Percentiles rank a stretch among this genome's conserved stretches.
Conservation (phyloP, 1,140 invertebrate species). For the Drosophila tropicalis region DNA sequence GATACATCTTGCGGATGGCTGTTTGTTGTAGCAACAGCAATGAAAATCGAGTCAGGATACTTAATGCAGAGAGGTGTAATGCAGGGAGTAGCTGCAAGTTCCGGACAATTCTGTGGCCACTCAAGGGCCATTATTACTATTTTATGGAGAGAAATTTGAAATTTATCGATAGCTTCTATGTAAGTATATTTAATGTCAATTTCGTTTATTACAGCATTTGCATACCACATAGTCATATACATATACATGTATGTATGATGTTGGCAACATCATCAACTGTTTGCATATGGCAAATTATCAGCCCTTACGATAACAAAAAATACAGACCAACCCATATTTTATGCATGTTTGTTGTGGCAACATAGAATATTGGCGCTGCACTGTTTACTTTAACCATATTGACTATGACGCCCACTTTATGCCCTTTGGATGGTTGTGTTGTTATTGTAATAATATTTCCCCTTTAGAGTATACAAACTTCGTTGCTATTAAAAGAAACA, state of each 20-base stretch:
- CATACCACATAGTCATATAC: no score
- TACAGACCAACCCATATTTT: conserved; percentile 42
- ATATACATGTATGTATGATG: no score
- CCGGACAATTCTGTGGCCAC: no score
- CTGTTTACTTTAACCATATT: conserved; percentile 26
- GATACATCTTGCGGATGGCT: not conserved
- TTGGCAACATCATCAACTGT: not conserved
- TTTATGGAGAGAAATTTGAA: not conserved
- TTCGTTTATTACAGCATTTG: not conserved
- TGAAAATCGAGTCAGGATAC: not conserved
- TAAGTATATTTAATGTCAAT: not conserved
- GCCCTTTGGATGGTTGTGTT: not conserved
- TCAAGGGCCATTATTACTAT: no score
- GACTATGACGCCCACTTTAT: conserved; percentile 17
- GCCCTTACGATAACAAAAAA: not conserved
- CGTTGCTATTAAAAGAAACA: conserved; percentile 11
- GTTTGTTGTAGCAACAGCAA: not conserved
- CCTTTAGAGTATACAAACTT: not conserved
- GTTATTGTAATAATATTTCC: no score
- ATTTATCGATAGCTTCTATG: conserved; percentile 1
- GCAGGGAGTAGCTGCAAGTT: not conserved
- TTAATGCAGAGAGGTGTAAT: not conserved
- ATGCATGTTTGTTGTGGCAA: conserved; percentile 71
- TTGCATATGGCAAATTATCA: not conserved
- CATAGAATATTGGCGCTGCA: conserved; percentile 19